Evolutionary conservation across 1,140 invertebrate species (phyloP).

Genomic region (Scylla paramamosain): DNA sequence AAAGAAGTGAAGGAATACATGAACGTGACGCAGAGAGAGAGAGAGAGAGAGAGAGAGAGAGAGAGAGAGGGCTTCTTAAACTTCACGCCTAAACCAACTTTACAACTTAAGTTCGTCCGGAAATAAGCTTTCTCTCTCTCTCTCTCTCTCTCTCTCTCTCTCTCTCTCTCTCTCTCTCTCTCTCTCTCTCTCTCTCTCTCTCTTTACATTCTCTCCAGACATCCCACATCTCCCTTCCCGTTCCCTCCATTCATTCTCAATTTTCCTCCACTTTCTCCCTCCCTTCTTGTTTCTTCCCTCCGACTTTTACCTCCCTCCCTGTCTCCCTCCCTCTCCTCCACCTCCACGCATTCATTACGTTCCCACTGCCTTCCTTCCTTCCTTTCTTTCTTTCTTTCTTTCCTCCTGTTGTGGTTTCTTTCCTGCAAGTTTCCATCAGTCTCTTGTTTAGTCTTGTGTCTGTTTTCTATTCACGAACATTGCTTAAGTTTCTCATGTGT

Average conservation of each 20-base stretch:
- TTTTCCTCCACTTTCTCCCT: not conserved
- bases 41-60: conserved; percentile 22
- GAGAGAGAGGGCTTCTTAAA: not conserved
- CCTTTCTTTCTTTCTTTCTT: no score
- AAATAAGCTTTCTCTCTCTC: conserved; percentile 23
- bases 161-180: not conserved
- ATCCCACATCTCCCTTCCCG: not conserved
- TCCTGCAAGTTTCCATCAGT: no score
- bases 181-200: not conserved
- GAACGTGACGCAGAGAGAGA: not conserved
- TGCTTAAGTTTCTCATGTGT: no score
- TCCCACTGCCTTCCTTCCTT: not conserved
- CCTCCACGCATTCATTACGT: not conserved
- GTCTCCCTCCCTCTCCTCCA: not conserved
- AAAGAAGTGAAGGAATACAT: not conserved
- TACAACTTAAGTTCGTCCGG: not conserved
- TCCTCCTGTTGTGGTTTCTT: no score
- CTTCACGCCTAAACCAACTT: not conserved
- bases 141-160: not conserved
- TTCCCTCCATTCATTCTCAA: not conserved
- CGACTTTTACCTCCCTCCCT: not conserved
- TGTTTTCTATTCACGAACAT: no score
- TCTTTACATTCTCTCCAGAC: not conserved
- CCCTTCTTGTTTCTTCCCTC: not conserved
- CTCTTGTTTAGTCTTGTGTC: no score